Base-by-base conservation (phyloP, 2,888 invertebrate species). In the Tethea ocularis region DNA sequence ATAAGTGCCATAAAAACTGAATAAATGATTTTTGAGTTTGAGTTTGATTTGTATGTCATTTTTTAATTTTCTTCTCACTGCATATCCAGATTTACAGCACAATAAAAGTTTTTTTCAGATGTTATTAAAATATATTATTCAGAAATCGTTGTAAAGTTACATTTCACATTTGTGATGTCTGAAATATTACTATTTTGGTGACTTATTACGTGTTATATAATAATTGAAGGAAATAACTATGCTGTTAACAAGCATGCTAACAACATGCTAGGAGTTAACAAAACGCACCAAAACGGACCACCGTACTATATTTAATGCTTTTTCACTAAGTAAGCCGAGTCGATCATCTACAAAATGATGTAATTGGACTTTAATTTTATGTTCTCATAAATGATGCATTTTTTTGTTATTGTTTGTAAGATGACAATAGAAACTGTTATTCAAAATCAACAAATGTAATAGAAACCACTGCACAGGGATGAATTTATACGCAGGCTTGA, bases 91-190 rank as follows among this genome's bases (percentile, higher is more conserved):
- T 41, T 41, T 41, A 41, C 10, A 4, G 41, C n/a, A 2, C 7
- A n/a, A 17, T 41, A 41, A 41, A 41, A 41, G 41, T 2, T 41
- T 41, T 38, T 41, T 41, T 17, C n/a, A 17, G 41, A 1, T 41
- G 69, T 69, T 73, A 66, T 69, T 62, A 70, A 68, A 72, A 69
- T 77, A 64, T 70, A 72, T 78, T 73, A 78, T 78, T 76, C 70
- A 75, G 64, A 57, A 62, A 72, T 60, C 67, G 74, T 68, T 66
- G 70, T 77, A 72, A 74, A 77, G 74, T 72, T 6, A 70, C 66
- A 73, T 74, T 75, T 75, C 73, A 76, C 68, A 67, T 67, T 74
- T 69, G 66, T 68, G 71, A 68, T 63, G 58, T 67, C 65, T 66
- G 71, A 62, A 41, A 41, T 61, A 59, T 15, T 62, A 63, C 63